phyloP scores from a whole-genome alignment of 1,140 invertebrate genomes.

The Drosophila orosa region DNA sequence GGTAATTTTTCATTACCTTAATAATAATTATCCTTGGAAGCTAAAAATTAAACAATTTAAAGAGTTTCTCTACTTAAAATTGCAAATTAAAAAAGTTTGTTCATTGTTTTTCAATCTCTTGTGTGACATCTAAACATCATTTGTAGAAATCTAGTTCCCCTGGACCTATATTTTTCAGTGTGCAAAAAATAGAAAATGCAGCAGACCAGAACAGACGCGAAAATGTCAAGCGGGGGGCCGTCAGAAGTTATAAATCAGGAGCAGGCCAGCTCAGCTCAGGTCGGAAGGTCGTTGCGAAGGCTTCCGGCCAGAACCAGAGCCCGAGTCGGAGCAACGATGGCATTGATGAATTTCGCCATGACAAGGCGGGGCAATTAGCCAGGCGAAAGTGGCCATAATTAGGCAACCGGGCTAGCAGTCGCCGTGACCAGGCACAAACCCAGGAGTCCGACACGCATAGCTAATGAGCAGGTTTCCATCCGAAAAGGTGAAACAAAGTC shows the following conservation, averaged over 20 bases:
- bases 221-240: constrained; percentile 44
- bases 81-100: too few species aligned
- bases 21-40: not conserved
- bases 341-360: constrained; percentile 35
- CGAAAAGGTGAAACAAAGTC: constrained; percentile 41
- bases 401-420: constrained; percentile 35
- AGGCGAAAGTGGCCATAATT: constrained; percentile 59
- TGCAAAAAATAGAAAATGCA: constrained; percentile 44
- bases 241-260: constrained; percentile 30
- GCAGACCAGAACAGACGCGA: constrained; percentile 49
- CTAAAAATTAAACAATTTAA: not conserved
- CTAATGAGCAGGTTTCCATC: constrained; percentile 30
- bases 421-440: constrained; percentile 52
- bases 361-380: constrained; percentile 49
- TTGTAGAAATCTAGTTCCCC: not conserved
- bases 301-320: constrained; percentile 2
- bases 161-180: not conserved
- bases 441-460: constrained; percentile 4
- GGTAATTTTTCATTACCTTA: not conserved
- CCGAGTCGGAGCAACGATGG: not conserved
- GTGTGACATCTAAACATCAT: not conserved
- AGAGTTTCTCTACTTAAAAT: not conserved
- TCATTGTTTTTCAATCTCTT: not conserved
- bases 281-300: constrained; percentile 14
- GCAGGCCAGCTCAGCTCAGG: constrained; percentile 23